These are phyloP conservation scores for Phalloptychus januarius DNA, from an alignment of 2,797 vertebrate species.

Conservation along the genomic window DNA sequence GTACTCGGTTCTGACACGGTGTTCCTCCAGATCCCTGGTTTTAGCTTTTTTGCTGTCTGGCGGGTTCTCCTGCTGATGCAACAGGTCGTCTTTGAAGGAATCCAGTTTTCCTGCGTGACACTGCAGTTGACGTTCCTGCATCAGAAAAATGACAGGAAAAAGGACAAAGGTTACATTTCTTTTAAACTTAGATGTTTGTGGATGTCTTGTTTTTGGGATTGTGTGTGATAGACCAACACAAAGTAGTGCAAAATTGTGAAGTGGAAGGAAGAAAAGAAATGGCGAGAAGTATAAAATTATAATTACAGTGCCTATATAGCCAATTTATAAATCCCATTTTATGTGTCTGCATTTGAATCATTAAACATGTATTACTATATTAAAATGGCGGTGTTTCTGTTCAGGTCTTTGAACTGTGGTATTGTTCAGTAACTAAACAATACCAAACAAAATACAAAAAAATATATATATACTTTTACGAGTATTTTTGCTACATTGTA, in stretches of 20 bases:
- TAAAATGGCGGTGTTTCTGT: background rate
- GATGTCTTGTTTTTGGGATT: background rate
- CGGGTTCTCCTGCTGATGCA: slow-evolving; percentile 76
- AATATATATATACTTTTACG: no score
- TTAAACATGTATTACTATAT: background rate
- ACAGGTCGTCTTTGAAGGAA: slow-evolving; percentile 83
- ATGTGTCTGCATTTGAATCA: background rate
- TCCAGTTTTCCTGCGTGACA: slow-evolving; percentile 84
- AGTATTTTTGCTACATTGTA: no score
- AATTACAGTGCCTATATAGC: background rate
- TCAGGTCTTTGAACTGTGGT: background rate
- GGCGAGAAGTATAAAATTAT: background rate
- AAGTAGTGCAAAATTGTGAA: background rate
- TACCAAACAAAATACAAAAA: no score
- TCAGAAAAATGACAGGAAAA: background rate
- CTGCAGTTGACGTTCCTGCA: slow-evolving; percentile 87
- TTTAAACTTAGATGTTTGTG: no score
- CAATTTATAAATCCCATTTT: background rate
- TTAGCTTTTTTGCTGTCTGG: slow-evolving; percentile 78
- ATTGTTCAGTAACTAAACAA: no score
- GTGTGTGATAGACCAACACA: background rate
- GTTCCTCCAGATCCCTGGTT: slow-evolving; percentile 85
- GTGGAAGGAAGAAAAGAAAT: background rate
- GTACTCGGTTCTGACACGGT: slow-evolving; percentile 85
- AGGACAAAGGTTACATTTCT: background rate